These are phyloP conservation scores for Parotocinclus haroldoi DNA, from an alignment of 2,797 vertebrate genomes.

Conservation along the genomic window DNA sequence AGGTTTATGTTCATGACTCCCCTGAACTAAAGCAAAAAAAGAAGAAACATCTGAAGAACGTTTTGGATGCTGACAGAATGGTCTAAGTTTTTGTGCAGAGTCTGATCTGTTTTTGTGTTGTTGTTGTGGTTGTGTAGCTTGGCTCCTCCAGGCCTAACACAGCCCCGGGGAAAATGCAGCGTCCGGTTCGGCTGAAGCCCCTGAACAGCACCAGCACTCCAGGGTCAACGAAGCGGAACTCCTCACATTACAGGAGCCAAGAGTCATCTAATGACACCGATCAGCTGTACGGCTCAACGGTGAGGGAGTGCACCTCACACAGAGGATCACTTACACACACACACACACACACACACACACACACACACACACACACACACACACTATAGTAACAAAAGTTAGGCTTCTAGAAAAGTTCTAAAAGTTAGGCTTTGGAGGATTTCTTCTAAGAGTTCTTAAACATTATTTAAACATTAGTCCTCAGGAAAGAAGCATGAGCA, in stretches of 20 bases:
- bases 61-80: too few species aligned
- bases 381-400: too few species aligned
- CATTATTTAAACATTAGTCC: too few species aligned
- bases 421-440: too few species aligned
- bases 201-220: conserved; percentile 60
- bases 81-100: too few species aligned
- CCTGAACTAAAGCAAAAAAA: too few species aligned
- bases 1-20: too few species aligned
- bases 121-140: conserved; percentile 58
- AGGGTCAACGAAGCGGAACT: conserved; percentile 60
- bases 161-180: conserved; percentile 80
- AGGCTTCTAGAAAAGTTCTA: too few species aligned
- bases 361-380: conserved; percentile 20
- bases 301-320: conserved; percentile 52
- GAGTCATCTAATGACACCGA: conserved; percentile 56
- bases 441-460: too few species aligned
- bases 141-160: conserved; percentile 78
- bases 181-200: conserved; percentile 75
- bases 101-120: neutral
- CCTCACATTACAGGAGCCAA: conserved; percentile 54
- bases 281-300: conserved; percentile 60
- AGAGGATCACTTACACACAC: neutral
- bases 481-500: too few species aligned
- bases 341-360: conserved; percentile 8
- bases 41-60: too few species aligned